Evolutionary conservation across 1,140 invertebrate genomes (phyloP).

Genomic region (Drosophila subpulchrella): DNA sequence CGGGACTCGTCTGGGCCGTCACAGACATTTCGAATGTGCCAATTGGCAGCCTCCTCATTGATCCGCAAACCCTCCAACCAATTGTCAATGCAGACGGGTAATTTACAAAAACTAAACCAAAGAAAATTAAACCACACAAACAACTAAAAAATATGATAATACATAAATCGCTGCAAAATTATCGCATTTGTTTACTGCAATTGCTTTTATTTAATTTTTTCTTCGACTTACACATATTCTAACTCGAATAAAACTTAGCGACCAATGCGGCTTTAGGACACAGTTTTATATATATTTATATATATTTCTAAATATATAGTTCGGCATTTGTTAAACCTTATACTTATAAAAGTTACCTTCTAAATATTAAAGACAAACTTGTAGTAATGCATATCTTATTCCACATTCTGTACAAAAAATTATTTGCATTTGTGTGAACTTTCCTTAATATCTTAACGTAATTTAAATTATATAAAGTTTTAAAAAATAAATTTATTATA

Average conservation of each 20-base stretch:
- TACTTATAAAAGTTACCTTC: constrained; percentile 6
- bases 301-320: constrained; percentile 13
- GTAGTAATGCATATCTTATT: constrained; percentile 7
- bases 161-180: constrained; percentile 53
- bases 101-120: constrained; percentile 82
- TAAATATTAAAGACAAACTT: constrained; percentile 2
- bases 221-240: constrained; percentile 15
- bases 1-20: constrained; percentile 92
- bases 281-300: constrained; percentile 6
- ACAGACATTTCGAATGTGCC: constrained; percentile 93
- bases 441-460: neutral
- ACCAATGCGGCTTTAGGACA: constrained; percentile 16
- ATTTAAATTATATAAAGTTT: neutral
- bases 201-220: constrained; percentile 34
- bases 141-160: constrained; percentile 39
- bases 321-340: constrained; percentile 2
- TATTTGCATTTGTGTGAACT: neutral
- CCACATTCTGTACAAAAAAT: neutral
- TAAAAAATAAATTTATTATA: neutral
- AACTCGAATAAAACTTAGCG: constrained; percentile 17
- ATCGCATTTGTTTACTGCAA: constrained; percentile 34
- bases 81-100: constrained; percentile 88
- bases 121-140: constrained; percentile 56
- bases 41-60: constrained; percentile 93
- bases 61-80: constrained; percentile 90